phyloP scores from a whole-genome alignment of 1,140 invertebrate genomes.

The Metaphire vulgaris region DNA sequence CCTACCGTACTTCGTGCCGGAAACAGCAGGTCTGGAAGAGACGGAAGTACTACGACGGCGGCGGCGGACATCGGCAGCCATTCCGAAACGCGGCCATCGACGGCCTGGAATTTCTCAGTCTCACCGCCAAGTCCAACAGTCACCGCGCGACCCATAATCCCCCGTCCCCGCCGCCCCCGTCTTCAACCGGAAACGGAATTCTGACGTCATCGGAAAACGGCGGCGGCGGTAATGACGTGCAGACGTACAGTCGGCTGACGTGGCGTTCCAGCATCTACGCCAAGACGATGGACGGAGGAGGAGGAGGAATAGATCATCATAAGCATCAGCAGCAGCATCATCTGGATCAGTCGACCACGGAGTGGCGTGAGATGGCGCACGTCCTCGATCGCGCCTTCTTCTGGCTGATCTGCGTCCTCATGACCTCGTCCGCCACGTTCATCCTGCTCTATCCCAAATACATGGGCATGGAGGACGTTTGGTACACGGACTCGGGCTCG shows the following conservation, averaged over 20 bases:
- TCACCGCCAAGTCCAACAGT: neutral
- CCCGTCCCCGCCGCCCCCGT: no score
- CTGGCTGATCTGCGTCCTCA: conserved; percentile 26
- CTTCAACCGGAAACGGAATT: neutral
- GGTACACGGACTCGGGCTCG: neutral
- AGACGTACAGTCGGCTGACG: neutral
- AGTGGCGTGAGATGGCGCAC: conserved; percentile 21
- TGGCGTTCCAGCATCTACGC: neutral
- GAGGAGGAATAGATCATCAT: no score
- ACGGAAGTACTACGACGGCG: neutral
- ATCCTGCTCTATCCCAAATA: conserved; percentile 26
- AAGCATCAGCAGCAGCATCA: neutral
- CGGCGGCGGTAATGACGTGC: neutral
- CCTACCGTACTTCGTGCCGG: neutral
- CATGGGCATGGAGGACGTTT: neutral
- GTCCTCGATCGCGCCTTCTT: conserved; percentile 27
- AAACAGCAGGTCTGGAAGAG: neutral
- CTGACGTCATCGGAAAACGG: neutral
- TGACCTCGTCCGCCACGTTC: conserved; percentile 16
- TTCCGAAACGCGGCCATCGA: neutral
- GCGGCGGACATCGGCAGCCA: neutral
- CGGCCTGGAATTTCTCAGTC: neutral
- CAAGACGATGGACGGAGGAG: neutral
- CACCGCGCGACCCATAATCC: neutral
- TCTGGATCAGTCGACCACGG: neutral